Percentiles rank a stretch among this genome's conserved stretches.
These are phyloP conservation scores for Urophycis tenuis DNA, from an alignment of 2,797 vertebrate genomes.

Conservation along the genomic window DNA sequence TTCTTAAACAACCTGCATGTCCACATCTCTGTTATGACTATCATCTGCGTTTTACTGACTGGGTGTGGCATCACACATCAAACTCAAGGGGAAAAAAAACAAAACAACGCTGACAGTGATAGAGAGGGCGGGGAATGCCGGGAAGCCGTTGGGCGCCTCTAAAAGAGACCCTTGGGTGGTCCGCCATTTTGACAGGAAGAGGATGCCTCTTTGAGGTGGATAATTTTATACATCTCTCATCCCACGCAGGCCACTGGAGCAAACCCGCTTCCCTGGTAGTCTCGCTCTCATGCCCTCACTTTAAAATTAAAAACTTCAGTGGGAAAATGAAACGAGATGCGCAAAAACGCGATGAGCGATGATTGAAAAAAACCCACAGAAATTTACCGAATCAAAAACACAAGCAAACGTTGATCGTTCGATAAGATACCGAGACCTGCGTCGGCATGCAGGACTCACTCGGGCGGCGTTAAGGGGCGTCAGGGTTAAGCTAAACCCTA, in stretches of 20 bases:
- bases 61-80: constrained; percentile 26
- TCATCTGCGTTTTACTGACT: constrained; percentile 34
- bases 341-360: background rate
- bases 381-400: background rate
- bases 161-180: background rate
- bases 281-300: background rate
- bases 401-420: background rate
- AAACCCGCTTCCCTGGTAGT: background rate
- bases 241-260: background rate
- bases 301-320: background rate
- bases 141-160: background rate
- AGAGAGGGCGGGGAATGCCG: background rate
- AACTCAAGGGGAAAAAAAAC: constrained; percentile 30
- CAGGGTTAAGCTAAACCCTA: background rate
- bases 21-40: background rate
- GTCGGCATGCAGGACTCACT: background rate
- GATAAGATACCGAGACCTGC: background rate
- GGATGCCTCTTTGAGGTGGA: background rate
- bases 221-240: background rate
- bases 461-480: background rate
- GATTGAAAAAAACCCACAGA: background rate
- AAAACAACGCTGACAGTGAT: background rate
- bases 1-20: background rate
- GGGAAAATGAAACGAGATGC: background rate
- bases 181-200: background rate